Base-by-base conservation (phyloP, 2,888 invertebrate species). In the Campaea margaritaria region DNA sequence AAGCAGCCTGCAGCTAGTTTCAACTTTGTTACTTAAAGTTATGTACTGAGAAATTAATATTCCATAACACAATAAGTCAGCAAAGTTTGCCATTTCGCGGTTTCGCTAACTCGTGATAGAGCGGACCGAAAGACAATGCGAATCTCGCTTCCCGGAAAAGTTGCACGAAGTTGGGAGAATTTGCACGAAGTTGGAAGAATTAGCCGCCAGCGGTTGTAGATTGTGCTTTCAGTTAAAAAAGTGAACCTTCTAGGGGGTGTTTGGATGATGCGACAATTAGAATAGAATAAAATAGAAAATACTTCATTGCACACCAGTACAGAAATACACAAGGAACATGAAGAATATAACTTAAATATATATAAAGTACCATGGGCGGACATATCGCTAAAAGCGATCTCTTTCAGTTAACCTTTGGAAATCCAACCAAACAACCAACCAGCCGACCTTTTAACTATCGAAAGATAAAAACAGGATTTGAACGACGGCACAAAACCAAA, bases 11-110 rank as follows among this genome's bases (percentile, higher is more conserved):
- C 28, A 21, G 53, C 57, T 56, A 60, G 58, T 63, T 65, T 47
- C n/a, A 38, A 51, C 14, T 39, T 14, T 27, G 38, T 13, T 2
- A 16, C 59, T 54, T 39, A 41, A 66, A 67, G 51, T 64, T 62
- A 56, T 61, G 52, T 58, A 60, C 51, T 36, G 57, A 49, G 58
- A 65, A 67, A 72, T 71, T 68, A 67, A 70, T 70, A 69, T 70
- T 70, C 68, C 69, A 64, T 68, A 73, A 74, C 64, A 74, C 72
- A 75, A 65, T 67, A 70, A 72, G 65, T 61, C 70, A 57, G 66
- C 50, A 65, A 70, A 72, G 68, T 67, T 69, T 64, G 61, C 59
- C 68, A 65, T 72, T 70, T 75, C 66, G 65, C 62, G 65, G 76
- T 73, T 70, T 69, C 54, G 66, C 65, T 68, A 50, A 58, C 62